Evolutionary conservation across 2,113 vertebrate genomes (phyloP).

Genomic region (Labeo catla): DNA sequence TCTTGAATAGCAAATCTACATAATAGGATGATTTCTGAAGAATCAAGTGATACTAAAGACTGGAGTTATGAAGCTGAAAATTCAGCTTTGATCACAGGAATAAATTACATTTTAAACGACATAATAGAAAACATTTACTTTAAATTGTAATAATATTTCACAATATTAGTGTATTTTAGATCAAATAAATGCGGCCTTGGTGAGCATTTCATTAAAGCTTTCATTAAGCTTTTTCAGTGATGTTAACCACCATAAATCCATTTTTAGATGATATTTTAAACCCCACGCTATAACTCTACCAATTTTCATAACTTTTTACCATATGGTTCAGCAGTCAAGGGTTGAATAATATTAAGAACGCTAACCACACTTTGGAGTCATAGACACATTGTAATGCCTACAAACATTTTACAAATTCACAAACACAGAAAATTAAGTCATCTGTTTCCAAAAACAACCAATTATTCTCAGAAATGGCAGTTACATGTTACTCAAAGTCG

Average conservation of each 20-base stretch:
- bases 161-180: neutral
- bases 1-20: neutral
- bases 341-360: neutral
- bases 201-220: neutral
- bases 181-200: neutral
- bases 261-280: neutral
- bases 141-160: neutral
- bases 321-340: neutral
- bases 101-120: neutral
- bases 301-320: neutral
- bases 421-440: neutral
- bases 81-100: neutral
- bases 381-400: neutral
- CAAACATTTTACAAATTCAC: neutral
- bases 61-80: neutral
- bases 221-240: neutral
- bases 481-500: neutral
- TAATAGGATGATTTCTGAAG: neutral
- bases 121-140: neutral
- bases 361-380: neutral
- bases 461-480: conserved; percentile 12
- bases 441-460: conserved; percentile 11
- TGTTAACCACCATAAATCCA: neutral
- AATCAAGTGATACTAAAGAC: neutral
- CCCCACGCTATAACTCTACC: neutral